These are phyloP conservation scores for Phortica variegata DNA, from an alignment of 1,140 invertebrate genomes.

Conservation along the genomic window DNA sequence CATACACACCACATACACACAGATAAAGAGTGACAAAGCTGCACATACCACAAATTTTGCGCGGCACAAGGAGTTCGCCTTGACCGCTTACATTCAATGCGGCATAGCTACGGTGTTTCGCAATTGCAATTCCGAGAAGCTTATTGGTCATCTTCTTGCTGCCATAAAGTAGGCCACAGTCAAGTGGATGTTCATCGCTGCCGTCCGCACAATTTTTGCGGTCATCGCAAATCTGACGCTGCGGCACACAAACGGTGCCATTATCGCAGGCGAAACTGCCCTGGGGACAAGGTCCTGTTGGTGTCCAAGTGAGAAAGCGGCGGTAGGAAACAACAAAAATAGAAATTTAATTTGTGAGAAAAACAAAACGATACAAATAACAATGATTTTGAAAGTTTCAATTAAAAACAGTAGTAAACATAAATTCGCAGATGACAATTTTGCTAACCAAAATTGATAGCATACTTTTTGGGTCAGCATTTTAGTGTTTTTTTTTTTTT, in stretches of 20 bases:
- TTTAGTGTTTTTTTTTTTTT: no score
- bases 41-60: constrained; percentile 29
- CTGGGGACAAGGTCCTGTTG: constrained; percentile 62
- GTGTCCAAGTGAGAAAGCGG: no score
- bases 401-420: no score
- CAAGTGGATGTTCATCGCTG: constrained; percentile 63
- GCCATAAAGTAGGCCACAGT: constrained; percentile 51
- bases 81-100: neutral
- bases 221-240: constrained; percentile 67
- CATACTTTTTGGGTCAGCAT: no score
- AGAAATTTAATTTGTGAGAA: no score
- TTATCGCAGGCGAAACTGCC: constrained; percentile 71
- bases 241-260: constrained; percentile 69
- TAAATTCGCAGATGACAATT: no score
- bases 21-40: neutral
- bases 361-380: no score
- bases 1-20: neutral
- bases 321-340: no score
- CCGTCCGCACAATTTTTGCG: constrained; percentile 68
- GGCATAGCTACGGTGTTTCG: constrained; percentile 18
- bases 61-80: constrained; percentile 16
- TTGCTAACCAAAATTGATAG: no score
- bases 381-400: no score
- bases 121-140: constrained; percentile 47
- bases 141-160: constrained; percentile 48